Conservation (phyloP, 2,113 vertebrate genomes). For the Geococcyx californianus region DNA sequence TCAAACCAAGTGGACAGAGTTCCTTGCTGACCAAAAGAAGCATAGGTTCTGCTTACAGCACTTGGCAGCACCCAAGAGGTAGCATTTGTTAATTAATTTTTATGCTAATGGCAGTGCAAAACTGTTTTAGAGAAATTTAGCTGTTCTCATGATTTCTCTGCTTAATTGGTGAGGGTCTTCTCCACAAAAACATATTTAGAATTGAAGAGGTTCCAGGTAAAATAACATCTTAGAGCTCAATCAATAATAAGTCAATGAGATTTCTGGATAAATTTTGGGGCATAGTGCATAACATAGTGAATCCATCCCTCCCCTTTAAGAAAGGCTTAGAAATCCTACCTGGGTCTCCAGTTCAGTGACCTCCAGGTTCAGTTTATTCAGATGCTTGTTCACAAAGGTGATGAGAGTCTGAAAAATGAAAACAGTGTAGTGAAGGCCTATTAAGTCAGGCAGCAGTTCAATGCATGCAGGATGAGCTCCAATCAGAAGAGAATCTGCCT, state of each 20-base stretch:
- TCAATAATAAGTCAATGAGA: background rate
- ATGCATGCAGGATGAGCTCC: background rate
- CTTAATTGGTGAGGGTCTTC: background rate
- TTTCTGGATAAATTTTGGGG: background rate
- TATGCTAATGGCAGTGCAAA: background rate
- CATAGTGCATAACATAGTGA: background rate
- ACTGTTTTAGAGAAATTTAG: background rate
- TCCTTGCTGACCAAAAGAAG: background rate
- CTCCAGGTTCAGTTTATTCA: slow-evolving; percentile 97
- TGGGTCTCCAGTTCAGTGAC: slow-evolving; percentile 98
- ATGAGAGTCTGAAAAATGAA: slow-evolving; percentile 88
- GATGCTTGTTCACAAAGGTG: slow-evolving; percentile 98
- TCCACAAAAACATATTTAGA: background rate
- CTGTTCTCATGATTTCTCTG: background rate
- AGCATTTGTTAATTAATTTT: background rate
- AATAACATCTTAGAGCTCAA: background rate
- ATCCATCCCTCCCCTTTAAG: background rate
- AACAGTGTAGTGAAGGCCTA: background rate
- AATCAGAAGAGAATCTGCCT: background rate
- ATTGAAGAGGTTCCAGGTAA: background rate
- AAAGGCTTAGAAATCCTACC: slow-evolving; percentile 73
- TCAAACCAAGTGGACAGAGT: background rate
- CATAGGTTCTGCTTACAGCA: background rate
- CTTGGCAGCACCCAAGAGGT: background rate
- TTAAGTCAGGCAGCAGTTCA: background rate